A percentile compares a stretch with the other conserved stretches of the same genome.
phyloP scores from a whole-genome alignment of 1,140 invertebrate species.

The Drosophila navojoa region DNA sequence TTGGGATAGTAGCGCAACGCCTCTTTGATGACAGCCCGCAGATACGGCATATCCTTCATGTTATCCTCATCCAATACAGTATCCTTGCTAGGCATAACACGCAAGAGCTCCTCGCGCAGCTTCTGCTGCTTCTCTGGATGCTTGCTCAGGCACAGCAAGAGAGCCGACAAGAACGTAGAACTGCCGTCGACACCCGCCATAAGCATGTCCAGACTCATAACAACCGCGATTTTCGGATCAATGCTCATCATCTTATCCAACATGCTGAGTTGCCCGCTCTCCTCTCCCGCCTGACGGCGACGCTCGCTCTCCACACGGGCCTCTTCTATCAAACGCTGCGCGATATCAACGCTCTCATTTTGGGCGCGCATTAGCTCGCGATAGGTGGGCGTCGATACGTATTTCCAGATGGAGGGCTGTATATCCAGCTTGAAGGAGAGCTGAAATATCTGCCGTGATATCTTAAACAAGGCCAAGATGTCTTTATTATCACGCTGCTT shows the following conservation, averaged over 20 bases:
- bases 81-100: constrained; percentile 73
- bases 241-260: constrained; percentile 86
- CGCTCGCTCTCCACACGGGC: constrained; percentile 30
- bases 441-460: constrained; percentile 21
- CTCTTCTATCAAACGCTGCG: constrained; percentile 49
- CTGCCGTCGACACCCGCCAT: constrained; percentile 89
- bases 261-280: constrained; percentile 82
- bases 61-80: constrained; percentile 77
- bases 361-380: constrained; percentile 85
- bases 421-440: constrained; percentile 85
- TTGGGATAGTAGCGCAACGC: constrained; percentile 92
- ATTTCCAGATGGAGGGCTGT: constrained; percentile 87
- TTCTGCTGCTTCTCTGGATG: constrained; percentile 84
- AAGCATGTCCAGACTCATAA: constrained; percentile 89
- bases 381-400: constrained; percentile 85
- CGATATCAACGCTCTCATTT: constrained; percentile 55
- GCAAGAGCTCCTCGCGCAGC: constrained; percentile 85
- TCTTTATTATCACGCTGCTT: constrained; percentile 43
- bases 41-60: constrained; percentile 83
- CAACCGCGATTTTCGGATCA: constrained; percentile 85
- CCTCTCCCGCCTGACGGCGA: constrained; percentile 30
- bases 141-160: constrained; percentile 80
- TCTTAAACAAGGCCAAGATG: constrained; percentile 23
- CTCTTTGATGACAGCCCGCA: constrained; percentile 85
- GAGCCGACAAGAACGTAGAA: constrained; percentile 34